Evolutionary conservation across 2,888 invertebrate species (phyloP), one percentile per base, ranked within the genome.

Genomic region (Priocnemis perturbator): DNA sequence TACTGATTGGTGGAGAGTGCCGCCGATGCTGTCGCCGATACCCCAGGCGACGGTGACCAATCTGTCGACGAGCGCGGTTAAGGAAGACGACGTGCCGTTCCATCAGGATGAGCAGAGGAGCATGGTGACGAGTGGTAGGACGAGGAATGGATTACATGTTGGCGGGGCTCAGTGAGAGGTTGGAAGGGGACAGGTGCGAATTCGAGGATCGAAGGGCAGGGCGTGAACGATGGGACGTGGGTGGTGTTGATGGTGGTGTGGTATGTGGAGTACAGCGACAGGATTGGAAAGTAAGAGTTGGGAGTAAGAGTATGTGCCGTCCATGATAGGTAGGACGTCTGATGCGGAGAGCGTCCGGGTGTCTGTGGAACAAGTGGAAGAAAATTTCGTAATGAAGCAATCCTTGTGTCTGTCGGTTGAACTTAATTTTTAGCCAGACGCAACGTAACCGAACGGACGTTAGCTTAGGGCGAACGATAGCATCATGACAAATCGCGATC

Each of bases 1-100:
- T 67, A 89, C 91, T 9, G 91, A 91, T 76, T 92, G 88, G 88
- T 89, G 88, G 88, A 81, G 87, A 9, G 85, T 84, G 3, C 86
- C 86, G 26, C 86, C 87, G 3, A 85, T 89, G 67, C 77, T 88
- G 3, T 85, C 88, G 2, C 86, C 88, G 4, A 86, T 87, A n/a
- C 81, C 86, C 0, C 88, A 86, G 52, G 79, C 84, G 0, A 77
- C 84, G 9, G 80, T 84, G 9, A 82, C 85, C 11, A 81, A 83
- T 17, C 76, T 78, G 2, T 83, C 82, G 89, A 78, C 90, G 85
- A 17, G n/a, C 11, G 50, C 50, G 5, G 68, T 86, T 86, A 67
- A 86, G 78, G 57, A 83, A 0, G 77, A 78, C 20, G 70, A 74
- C 20, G 26, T 55, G 53, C 20, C 67, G 2, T 79, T 73, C 26